These are phyloP conservation scores for Syngnathoides biaculeatus DNA, from an alignment of 2,113 vertebrate species.

Conservation along the genomic window DNA sequence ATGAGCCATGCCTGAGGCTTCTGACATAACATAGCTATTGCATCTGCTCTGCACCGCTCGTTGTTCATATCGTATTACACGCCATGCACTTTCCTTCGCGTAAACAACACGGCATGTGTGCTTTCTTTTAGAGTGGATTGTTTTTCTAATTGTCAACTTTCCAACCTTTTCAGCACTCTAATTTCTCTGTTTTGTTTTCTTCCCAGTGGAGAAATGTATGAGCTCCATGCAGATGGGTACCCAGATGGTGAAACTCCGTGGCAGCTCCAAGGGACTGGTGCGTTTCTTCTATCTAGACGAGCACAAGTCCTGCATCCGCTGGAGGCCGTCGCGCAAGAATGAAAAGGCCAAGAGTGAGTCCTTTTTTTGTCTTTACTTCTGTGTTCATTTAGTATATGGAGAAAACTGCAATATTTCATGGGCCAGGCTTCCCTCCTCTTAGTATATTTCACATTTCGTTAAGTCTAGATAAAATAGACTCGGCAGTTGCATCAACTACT, in stretches of 20 bases:
- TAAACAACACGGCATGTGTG: neutral
- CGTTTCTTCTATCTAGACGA: slow-evolving; percentile 93
- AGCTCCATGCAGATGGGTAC: slow-evolving; percentile 91
- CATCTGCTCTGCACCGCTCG: neutral
- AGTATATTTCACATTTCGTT: neutral
- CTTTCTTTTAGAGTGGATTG: neutral
- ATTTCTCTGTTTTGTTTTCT: slow-evolving; percentile 24
- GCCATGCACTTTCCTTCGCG: neutral
- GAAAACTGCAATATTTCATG: neutral
- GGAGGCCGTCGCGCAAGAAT: slow-evolving; percentile 94
- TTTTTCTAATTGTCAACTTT: slow-evolving; percentile 20
- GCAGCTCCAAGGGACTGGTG: slow-evolving; percentile 87
- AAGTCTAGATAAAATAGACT: neutral
- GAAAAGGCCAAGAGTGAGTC: slow-evolving; percentile 99
- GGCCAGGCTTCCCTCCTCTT: neutral
- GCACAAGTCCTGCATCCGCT: slow-evolving; percentile 93
- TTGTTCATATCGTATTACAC: neutral
- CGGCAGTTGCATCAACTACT: neutral
- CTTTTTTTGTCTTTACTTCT: neutral
- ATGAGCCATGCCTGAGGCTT: neutral
- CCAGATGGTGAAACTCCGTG: slow-evolving; percentile 95
- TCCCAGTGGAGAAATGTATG: slow-evolving; percentile 96
- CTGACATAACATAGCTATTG: slow-evolving; percentile 8
- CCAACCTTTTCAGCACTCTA: neutral
- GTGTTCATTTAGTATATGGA: neutral